Evolutionary conservation across 2,888 invertebrate genomes (phyloP).

Genomic region (Entomobrya proxima): DNA sequence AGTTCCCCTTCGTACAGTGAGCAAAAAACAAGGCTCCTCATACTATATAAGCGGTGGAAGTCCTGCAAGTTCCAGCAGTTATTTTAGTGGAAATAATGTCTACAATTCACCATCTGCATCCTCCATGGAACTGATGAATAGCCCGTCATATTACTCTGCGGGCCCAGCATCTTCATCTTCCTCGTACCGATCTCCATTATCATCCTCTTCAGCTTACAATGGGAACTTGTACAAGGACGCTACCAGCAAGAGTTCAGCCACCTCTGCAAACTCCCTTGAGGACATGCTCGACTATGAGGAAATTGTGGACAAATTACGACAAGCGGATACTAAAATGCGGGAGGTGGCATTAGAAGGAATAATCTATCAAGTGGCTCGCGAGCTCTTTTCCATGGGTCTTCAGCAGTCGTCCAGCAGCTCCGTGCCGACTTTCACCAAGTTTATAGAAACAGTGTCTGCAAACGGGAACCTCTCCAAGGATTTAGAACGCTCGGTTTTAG

Average conservation of each 20-base stretch:
- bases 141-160: background rate
- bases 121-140: background rate
- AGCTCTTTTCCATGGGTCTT: constrained; percentile 87
- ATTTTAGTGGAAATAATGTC: background rate
- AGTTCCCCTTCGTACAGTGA: constrained; percentile 16
- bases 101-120: background rate
- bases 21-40: constrained; percentile 48
- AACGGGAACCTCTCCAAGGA: constrained; percentile 85
- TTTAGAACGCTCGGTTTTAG: constrained; percentile 87
- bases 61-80: background rate
- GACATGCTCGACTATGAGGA: constrained; percentile 82
- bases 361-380: constrained; percentile 88
- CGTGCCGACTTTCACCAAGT: constrained; percentile 85
- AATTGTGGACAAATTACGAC: constrained; percentile 83
- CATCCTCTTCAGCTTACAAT: no score
- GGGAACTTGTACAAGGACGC: constrained; percentile 9
- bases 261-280: constrained; percentile 59
- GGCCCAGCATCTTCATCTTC: background rate
- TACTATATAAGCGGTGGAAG: background rate
- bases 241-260: background rate
- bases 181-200: background rate
- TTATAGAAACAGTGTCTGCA: constrained; percentile 85
- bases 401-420: constrained; percentile 80
- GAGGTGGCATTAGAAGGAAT: constrained; percentile 88
- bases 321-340: constrained; percentile 85